A percentile compares a stretch with the other conserved stretches of the same genome.
Evolutionary conservation across 2,797 vertebrate species (phyloP).

Genomic region (Sebastes miniatus): DNA sequence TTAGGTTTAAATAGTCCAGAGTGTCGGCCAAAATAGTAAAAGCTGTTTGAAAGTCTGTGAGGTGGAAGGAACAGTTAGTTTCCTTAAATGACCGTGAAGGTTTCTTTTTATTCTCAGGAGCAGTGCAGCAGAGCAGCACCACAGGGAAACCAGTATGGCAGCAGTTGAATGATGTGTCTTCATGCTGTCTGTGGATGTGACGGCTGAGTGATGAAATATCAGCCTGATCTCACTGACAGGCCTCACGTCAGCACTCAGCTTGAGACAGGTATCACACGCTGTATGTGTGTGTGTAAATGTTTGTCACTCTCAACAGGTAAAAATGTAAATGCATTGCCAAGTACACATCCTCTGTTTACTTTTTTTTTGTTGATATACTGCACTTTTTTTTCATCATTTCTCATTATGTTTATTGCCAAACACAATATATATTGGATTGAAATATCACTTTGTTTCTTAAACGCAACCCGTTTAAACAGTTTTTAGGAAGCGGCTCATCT

Average conservation of each 20-base stretch:
- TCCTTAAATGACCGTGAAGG: background rate
- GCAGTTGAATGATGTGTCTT: conserved; percentile 41
- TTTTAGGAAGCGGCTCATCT: background rate
- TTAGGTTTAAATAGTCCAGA: background rate
- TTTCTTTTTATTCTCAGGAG: conserved; percentile 62
- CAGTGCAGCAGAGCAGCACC: conserved; percentile 33
- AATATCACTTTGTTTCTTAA: background rate
- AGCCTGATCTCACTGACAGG: conserved; percentile 16
- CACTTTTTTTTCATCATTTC: conserved; percentile 19
- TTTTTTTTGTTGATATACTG: background rate
- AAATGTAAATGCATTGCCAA: conserved; percentile 33
- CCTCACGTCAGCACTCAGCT: background rate
- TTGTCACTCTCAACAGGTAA: background rate
- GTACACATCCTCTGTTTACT: conserved; percentile 24
- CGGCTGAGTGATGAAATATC: background rate
- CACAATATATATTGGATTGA: background rate
- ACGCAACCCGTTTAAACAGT: background rate
- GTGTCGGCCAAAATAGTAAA: background rate
- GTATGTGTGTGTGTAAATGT: background rate
- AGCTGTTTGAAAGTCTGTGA: background rate
- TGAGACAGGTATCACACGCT: background rate
- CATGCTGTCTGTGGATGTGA: conserved; percentile 19
- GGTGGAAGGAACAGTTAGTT: background rate
- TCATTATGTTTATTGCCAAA: background rate
- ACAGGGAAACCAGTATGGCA: conserved; percentile 48